These are phyloP conservation scores for Bambusicola thoracicus DNA, from an alignment of 2,113 vertebrate species.

Conservation along the genomic window DNA sequence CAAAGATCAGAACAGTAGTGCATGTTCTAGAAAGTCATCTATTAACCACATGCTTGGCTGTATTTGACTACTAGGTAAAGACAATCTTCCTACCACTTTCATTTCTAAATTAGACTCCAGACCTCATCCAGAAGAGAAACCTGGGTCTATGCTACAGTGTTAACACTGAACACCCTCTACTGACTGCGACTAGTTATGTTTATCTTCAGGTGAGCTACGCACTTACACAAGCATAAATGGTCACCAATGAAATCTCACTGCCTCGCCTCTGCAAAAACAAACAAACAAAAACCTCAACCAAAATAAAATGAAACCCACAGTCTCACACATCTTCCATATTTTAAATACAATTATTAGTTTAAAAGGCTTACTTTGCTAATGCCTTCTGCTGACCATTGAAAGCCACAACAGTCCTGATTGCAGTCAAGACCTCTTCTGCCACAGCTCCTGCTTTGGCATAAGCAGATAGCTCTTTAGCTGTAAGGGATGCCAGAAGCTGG, in stretches of 20 bases:
- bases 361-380: conserved; percentile 55
- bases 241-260: neutral
- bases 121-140: neutral
- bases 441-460: conserved; percentile 76
- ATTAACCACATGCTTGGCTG: neutral
- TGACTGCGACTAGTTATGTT: neutral
- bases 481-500: conserved; percentile 65
- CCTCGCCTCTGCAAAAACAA: neutral
- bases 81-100: neutral
- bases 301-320: neutral
- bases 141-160: neutral
- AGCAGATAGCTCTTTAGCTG: conserved; percentile 67
- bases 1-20: neutral
- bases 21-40: neutral
- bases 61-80: neutral
- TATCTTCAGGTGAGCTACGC: neutral
- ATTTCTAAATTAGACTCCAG: neutral
- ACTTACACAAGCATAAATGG: neutral
- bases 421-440: conserved; percentile 71
- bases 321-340: neutral
- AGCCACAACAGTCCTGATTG: conserved; percentile 74
- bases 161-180: neutral
- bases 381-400: conserved; percentile 77
- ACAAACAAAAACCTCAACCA: neutral
- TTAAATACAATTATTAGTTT: neutral